Conservation (phyloP, 2,888 invertebrate genomes). For the Lasioglossum calceatum region DNA sequence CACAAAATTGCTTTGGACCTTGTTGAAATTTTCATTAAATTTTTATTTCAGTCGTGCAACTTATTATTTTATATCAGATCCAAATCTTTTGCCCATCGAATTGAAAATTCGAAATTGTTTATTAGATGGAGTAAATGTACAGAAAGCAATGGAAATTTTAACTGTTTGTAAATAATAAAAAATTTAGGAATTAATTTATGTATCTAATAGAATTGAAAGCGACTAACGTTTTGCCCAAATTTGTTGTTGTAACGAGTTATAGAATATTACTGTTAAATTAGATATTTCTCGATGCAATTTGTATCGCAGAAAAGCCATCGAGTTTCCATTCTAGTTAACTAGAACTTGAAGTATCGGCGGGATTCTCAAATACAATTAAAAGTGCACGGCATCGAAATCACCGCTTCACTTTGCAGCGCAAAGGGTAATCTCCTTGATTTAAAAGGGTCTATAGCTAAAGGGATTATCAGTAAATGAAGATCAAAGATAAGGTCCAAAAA, state of each 20-base stretch:
- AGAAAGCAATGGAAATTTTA: too few relatives aligned
- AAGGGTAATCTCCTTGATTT: constrained; percentile 47
- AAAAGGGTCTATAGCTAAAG: constrained; percentile 50
- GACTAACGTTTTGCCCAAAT: background rate
- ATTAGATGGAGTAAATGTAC: background rate
- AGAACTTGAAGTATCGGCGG: background rate
- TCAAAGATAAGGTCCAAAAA: constrained; percentile 63
- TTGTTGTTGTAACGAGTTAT: background rate
- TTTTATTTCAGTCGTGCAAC: too few relatives aligned
- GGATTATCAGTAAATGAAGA: constrained; percentile 63
- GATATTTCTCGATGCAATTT: background rate
- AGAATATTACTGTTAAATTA: background rate
- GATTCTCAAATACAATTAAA: constrained; percentile 10
- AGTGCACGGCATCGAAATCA: constrained; percentile 1
- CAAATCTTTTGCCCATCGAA: background rate
- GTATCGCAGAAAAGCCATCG: background rate
- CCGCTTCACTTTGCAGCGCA: background rate
- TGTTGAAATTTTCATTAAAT: too few relatives aligned
- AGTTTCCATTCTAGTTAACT: background rate
- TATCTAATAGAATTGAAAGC: background rate
- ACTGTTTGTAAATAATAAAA: background rate
- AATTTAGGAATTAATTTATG: background rate
- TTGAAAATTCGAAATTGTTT: background rate
- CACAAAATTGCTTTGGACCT: too few relatives aligned
- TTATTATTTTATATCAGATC: background rate